These are phyloP conservation scores for Otus sunia DNA, from an alignment of 2,113 vertebrate genomes.

Conservation along the genomic window DNA sequence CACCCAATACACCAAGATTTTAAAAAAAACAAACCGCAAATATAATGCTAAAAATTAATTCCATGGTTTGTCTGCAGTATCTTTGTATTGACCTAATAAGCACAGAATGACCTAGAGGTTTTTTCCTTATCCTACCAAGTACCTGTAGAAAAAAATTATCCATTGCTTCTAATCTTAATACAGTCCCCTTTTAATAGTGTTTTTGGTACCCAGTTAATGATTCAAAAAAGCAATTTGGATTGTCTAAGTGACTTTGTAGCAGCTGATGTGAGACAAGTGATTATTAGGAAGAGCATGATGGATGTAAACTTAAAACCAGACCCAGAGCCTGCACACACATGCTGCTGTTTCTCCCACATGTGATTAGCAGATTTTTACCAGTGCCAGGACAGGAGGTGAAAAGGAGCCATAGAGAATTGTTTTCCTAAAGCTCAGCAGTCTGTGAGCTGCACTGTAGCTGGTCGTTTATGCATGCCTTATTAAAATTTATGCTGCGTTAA, in stretches of 20 bases:
- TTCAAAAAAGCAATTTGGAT: neutral
- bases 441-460: neutral
- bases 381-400: neutral
- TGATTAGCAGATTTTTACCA: neutral
- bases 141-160: neutral
- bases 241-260: neutral
- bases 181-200: neutral
- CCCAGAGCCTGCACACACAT: rapidly evolving
- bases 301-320: neutral
- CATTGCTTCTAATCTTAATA: neutral
- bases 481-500: constrained; percentile 20
- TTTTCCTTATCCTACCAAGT: neutral
- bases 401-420: neutral
- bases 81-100: neutral
- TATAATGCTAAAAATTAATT: neutral
- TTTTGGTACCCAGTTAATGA: neutral
- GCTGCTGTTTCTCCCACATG: neutral
- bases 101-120: neutral
- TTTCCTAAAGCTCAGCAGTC: neutral
- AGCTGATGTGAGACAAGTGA: neutral
- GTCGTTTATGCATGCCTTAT: neutral
- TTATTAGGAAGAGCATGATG: neutral
- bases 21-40: neutral
- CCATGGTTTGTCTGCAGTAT: neutral
- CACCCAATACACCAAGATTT: neutral